Conservation (phyloP, 2,888 invertebrate genomes). For the Antitype chi region DNA sequence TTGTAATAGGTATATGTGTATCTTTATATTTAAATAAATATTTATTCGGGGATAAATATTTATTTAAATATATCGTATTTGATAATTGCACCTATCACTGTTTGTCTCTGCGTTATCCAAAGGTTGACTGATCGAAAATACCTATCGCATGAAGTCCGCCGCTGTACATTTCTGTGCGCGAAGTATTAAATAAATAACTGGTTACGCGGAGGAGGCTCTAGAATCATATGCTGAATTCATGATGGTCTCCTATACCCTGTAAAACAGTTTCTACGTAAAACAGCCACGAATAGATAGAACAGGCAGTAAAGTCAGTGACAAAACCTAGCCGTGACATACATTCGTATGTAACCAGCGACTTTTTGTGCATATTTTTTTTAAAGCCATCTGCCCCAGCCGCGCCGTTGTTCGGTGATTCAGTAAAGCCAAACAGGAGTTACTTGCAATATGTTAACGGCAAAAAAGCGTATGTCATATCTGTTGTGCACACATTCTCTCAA, state of each 20-base stretch:
- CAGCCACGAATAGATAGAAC: not conserved
- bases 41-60: no score
- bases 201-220: no score
- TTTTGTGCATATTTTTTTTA: not conserved
- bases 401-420: not conserved
- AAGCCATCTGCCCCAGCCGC: not conserved
- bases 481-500: not conserved
- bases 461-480: not conserved
- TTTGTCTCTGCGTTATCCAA: no score
- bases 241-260: no score
- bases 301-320: not conserved
- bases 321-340: not conserved
- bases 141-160: no score
- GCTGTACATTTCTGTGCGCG: no score
- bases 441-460: constrained; percentile 2
- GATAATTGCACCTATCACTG: no score
- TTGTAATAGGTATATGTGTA: no score
- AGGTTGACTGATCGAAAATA: no score
- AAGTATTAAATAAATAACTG: no score
- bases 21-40: no score
- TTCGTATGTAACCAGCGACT: not conserved
- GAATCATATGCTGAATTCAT: not conserved
- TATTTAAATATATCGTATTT: no score
- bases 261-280: not conserved
- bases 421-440: not conserved